Base-by-base conservation (phyloP, 1,140 invertebrate genomes). In the Bombus cullumanus region DNA sequence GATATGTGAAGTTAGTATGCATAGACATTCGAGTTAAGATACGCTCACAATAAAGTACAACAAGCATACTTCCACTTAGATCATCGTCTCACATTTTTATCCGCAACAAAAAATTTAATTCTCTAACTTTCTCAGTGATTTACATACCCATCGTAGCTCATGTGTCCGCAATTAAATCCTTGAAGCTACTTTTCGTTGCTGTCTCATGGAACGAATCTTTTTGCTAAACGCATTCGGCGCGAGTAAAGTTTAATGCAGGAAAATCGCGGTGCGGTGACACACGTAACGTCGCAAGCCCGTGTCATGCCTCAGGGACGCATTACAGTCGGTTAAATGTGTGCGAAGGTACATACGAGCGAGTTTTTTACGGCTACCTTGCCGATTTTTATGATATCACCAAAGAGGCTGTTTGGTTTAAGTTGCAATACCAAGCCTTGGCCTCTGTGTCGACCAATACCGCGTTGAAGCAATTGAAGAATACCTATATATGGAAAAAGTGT, bases 351-450 rank as follows among this genome's bases (percentile, higher is more conserved):
- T 18, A 79, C 79, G 39, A 39, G 74, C 3, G 59, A 75, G 28
- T 34, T 85, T 90, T 53, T 89, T 87, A 87, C 57, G 62, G 62
- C 22, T 47, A 39, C 66, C 41, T 85, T 87, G 37, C 34, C 73
- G 62, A 82, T 85, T 85, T 90, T 91, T 88, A 90, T 31, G 86
- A 85, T 74, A 85, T 86, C 80, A 79, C 62, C 83, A 57, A 73
- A 53, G 22, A 62, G 34, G 57, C 68, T 31, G 22, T 66, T 79
- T n/a, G 25, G 39, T 9, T 10, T 37, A 34, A 13, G 6, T 9
- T 22, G 47, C 47, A 53, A 53, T 18, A 53, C 18, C 18, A 22
- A 53, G 18, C 18, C 47, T 22, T 18, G 18, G 47, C 47, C 6
- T 53, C 47, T 22, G 47, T 68, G 5, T n/a, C 59, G 9, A 62